These are phyloP conservation scores for Barypeithes pellucidus DNA, from an alignment of 2,888 invertebrate genomes.

Conservation along the genomic window DNA sequence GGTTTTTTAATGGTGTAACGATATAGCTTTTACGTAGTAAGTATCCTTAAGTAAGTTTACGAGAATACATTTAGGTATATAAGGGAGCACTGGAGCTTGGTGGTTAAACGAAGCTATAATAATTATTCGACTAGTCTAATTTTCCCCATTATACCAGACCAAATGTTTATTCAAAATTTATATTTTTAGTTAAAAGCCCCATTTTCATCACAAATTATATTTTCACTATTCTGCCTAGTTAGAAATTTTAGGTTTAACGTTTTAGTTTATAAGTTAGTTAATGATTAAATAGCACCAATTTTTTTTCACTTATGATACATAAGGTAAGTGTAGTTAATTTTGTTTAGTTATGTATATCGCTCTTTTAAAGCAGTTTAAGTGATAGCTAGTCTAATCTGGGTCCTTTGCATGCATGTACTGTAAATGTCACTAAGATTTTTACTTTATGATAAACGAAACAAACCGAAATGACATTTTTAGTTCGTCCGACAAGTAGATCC, in stretches of 20 bases:
- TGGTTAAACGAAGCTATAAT: conserved; percentile 36
- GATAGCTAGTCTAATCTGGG: conserved; percentile 34
- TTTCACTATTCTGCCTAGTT: conserved; percentile 20
- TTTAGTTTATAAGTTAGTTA: conserved; percentile 27
- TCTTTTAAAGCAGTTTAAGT: conserved; percentile 47
- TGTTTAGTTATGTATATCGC: conserved; percentile 29
- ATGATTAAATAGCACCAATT: conserved; percentile 30
- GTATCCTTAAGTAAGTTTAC: conserved; percentile 57
- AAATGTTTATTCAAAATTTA: conserved; percentile 19
- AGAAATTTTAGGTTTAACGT: conserved; percentile 12
- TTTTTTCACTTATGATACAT: not conserved
- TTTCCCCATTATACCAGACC: conserved; percentile 23
- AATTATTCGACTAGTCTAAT: conserved; percentile 36
- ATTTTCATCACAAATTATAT: not conserved
- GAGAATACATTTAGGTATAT: conserved; percentile 49
- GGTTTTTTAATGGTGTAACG: conserved; percentile 62
- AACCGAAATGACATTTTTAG: no score
- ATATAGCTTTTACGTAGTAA: conserved; percentile 56
- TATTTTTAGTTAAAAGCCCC: not conserved
- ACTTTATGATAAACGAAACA: no score
- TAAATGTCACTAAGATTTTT: no score
- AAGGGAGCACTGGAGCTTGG: conserved; percentile 43
- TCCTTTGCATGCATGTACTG: no score
- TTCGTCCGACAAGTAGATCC: no score
- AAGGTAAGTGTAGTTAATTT: conserved; percentile 44